phyloP scores from a whole-genome alignment of 2,113 vertebrate genomes.

The Rhagologus leucostigma region DNA sequence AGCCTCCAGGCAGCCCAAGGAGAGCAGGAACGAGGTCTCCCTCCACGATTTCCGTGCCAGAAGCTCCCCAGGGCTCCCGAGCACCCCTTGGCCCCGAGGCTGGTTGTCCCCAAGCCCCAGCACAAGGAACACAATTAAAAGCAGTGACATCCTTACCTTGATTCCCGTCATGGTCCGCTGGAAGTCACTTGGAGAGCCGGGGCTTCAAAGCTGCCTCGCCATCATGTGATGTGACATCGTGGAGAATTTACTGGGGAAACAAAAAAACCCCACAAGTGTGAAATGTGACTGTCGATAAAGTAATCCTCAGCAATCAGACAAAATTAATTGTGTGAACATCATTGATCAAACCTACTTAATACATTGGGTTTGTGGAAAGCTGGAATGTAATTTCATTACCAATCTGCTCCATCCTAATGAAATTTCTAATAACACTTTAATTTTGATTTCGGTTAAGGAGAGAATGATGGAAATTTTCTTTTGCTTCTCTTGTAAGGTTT shows the following conservation, averaged over 20 bases:
- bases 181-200: not conserved
- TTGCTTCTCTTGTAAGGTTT: slow-evolving; percentile 57
- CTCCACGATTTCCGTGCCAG: not conserved
- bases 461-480: slow-evolving; percentile 64
- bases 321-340: slow-evolving; percentile 80
- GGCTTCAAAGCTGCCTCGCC: not conserved
- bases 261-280: slow-evolving; percentile 61
- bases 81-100: not conserved
- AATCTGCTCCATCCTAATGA: slow-evolving; percentile 78
- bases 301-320: slow-evolving; percentile 73
- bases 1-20: not conserved
- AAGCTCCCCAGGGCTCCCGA: not conserved
- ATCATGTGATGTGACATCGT: not conserved
- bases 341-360: slow-evolving; percentile 79
- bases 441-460: slow-evolving; percentile 74
- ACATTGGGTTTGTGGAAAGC: slow-evolving; percentile 70
- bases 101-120: not conserved
- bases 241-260: slow-evolving; percentile 56
- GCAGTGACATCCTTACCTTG: slow-evolving; percentile 22
- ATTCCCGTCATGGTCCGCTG: not conserved
- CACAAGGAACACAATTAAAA: not conserved
- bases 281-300: slow-evolving; percentile 73
- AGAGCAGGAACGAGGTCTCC: rapidly evolving
- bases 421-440: slow-evolving; percentile 77
- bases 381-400: slow-evolving; percentile 80